phyloP scores from a whole-genome alignment of 1,140 invertebrate species.

The Drosophila littoralis region DNA sequence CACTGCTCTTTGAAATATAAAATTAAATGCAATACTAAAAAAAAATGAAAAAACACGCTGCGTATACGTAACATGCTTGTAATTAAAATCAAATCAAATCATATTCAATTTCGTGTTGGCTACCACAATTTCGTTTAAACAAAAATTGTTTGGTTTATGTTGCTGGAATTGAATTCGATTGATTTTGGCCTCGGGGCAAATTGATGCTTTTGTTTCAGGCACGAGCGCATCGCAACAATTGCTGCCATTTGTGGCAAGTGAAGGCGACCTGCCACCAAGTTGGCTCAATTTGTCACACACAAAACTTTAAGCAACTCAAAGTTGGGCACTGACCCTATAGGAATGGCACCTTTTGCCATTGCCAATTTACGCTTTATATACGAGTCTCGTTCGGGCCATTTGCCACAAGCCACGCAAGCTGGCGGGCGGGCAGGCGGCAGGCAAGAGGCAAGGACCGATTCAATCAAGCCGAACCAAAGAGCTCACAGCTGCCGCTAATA shows the following conservation, averaged over 20 bases:
- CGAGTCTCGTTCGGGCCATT: constrained; percentile 50
- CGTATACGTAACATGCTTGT: constrained; percentile 9
- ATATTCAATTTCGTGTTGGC: constrained; percentile 32
- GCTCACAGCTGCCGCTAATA: constrained; percentile 40
- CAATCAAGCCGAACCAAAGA: constrained; percentile 29
- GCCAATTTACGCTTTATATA: constrained; percentile 54
- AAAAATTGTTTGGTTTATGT: neutral
- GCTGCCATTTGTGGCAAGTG: constrained; percentile 33
- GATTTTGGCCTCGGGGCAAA: constrained; percentile 15
- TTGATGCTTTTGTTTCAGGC: constrained; percentile 39
- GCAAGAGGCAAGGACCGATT: constrained; percentile 12
- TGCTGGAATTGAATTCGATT: constrained; percentile 3
- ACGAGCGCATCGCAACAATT: constrained; percentile 37
- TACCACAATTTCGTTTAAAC: neutral
- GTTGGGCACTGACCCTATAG: constrained; percentile 10
- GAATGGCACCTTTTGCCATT: constrained; percentile 40
- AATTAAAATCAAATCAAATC: constrained; percentile 40
- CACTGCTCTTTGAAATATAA: constrained; percentile 10
- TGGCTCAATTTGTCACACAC: constrained; percentile 40
- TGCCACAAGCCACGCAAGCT: constrained; percentile 30
- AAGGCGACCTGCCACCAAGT: constrained; percentile 17
- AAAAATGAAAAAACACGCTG: neutral
- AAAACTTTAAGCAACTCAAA: constrained; percentile 30
- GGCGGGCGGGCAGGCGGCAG: neutral
- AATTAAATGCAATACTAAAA: neutral